Base-by-base conservation (phyloP, 2,888 invertebrate species). In the Lycocerus yunnanus region DNA sequence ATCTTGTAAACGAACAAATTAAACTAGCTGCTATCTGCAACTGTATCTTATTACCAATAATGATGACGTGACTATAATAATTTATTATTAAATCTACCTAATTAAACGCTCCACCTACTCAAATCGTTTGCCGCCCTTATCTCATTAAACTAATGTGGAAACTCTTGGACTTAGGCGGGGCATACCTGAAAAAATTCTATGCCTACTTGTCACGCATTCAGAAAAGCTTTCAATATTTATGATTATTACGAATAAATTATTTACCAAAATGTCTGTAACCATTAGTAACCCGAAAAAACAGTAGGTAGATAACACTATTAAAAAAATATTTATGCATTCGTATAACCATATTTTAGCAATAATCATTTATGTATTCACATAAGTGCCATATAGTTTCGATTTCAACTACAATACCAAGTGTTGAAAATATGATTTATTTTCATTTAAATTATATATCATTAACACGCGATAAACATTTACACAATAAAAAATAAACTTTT, bases 81-180 rank as follows among this genome's bases (percentile, higher is more conserved):
- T 43, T 43, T 43, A 43, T 83, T 82, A 84, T 84, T 84, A 84
- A 84, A 82, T 83, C 82, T 43, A 81, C 81, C 82, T 86, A 85
- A 86, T 86, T 85, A 85, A 84, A 83, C 75, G 86, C 85, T 85
- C 86, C 85, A 85, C 86, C 86, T 84, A 84, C 83, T 80, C 80
- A 82, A 69, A 65, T 58, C 69, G 75, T 66, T 68, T 79, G 81
- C 83, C 84, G 83, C 83, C 84, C 82, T 75, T 77, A 79, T 80
- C 84, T 85, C 85, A 85, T 85, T 85, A 85, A 83, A 81, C 80
- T 85, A 85, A 85, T 85, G 84, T 84, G 82, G 13, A 63, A 78
- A 80, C 81, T 82, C 81, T 81, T 81, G 82, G 81, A 81, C 81
- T 75, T 82, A 82, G 85, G 84, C 85, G 85, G 84, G 83, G 85